Conservation (phyloP, 2,888 invertebrate species). For the Acanthococcus lagerstroemiae region DNA sequence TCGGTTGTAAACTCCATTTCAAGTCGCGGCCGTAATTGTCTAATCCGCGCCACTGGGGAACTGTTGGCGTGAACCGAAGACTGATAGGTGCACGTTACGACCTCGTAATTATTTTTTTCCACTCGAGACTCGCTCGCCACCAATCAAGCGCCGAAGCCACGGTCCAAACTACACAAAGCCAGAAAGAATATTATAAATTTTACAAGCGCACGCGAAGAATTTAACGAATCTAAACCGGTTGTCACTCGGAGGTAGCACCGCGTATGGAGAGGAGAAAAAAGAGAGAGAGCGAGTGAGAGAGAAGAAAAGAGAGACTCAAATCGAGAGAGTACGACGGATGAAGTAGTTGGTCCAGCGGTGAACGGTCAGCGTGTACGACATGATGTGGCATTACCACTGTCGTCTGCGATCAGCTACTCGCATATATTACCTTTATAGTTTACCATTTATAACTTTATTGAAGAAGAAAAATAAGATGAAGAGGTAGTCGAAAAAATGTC, state of each 20-base stretch:
- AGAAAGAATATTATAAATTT: not conserved
- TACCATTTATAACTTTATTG: constrained; percentile 29
- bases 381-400: constrained; percentile 26
- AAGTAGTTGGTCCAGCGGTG: constrained; percentile 5
- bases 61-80: not conserved
- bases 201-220: constrained; percentile 6
- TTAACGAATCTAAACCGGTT: constrained; percentile 19
- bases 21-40: not conserved
- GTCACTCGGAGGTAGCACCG: constrained; percentile 10
- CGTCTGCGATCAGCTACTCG: constrained; percentile 29
- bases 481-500: constrained; percentile 26
- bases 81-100: not conserved
- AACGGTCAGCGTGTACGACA: constrained; percentile 27
- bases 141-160: not conserved
- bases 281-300: not conserved
- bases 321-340: not conserved
- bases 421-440: constrained; percentile 30
- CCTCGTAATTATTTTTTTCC: constrained; percentile 4
- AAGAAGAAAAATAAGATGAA: constrained; percentile 12
- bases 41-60: not conserved
- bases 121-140: not conserved
- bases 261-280: not conserved
- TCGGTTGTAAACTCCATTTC: not conserved
- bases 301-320: not conserved
- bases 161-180: constrained; percentile 3